Evolutionary conservation across 1,140 invertebrate genomes (phyloP).

Genomic region (Caenorhabditis latens): DNA sequence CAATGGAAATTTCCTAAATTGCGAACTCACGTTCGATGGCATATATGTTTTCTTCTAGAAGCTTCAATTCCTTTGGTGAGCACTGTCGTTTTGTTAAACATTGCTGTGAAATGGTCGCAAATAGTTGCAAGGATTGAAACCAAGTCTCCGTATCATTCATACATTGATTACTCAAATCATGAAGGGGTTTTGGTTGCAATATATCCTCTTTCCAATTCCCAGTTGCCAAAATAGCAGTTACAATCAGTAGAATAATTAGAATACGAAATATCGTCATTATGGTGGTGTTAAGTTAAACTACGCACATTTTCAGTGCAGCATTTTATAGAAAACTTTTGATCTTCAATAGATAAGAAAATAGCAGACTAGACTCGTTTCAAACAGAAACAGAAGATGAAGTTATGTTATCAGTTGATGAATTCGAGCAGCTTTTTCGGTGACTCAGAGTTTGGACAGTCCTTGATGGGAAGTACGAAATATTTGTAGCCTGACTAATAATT

Average conservation of each 20-base stretch:
- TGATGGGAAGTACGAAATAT: no score
- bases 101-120: neutral
- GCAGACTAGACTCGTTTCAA: no score
- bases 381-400: no score
- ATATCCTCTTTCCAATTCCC: neutral
- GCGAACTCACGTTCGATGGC: slow-evolving; percentile 21
- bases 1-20: no score
- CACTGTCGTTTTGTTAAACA: neutral
- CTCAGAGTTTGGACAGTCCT: no score
- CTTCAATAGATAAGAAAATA: neutral
- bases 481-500: no score
- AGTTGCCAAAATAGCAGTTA: no score
- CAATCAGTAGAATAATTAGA: no score
- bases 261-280: neutral
- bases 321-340: neutral
- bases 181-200: neutral
- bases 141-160: slow-evolving; percentile 7
- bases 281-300: neutral
- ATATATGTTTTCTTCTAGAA: slow-evolving; percentile 15
- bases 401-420: no score
- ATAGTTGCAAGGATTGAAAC: neutral
- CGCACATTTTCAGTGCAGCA: no score
- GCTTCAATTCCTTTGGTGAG: neutral
- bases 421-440: no score
- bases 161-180: neutral